Evolutionary conservation across 2,113 vertebrate species (phyloP), one percentile per base, ranked within the genome.

Genomic region (Carassius gibelio): DNA sequence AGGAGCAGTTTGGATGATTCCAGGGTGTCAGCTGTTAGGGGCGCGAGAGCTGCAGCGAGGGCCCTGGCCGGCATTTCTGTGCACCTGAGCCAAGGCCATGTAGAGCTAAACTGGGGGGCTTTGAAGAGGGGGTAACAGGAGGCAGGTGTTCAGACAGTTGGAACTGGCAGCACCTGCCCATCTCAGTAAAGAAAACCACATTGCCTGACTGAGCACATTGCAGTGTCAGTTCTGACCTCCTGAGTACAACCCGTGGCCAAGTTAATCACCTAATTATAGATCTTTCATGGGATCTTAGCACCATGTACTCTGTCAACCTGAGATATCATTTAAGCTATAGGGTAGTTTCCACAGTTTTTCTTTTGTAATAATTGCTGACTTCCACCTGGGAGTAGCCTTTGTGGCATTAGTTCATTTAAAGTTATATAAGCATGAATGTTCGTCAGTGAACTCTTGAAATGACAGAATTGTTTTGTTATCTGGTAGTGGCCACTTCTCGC

Each of bases 91-190:
- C 72, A 75, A 59, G 30, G 19, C 55, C 76, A n/a, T 72, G 68
- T 23, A 42, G 83, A 34, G 48, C 34, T 76, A 23, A 30, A 55
- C 15, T 7, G 42, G 72, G 50, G 75, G 19, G 68, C 42, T 23
- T 36, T 14, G 23, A 15, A 15, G 15, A 48, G 42, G 42, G 45
- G 61, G 55, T 87, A 71, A 50, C 75, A 11, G 62, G 87, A 61
- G 82, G 81, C 88, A 92, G 90, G 90, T 92, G 91, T 50, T 26
- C 26, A 84, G 69, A 75, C 87, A 87, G 86, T 88, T 84, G 89
- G 88, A 77, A 84, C 86, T 72, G 87, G 71, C 26, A 89, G 81
- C 85, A 90, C 91, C 85, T 91, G 88, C 76, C 83, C 68, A 50
- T 75, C 79, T 38, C 50, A 72, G 68, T 42, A 71, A 55, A 19